Base-by-base conservation (phyloP, 1,140 invertebrate species). In the Hydropsyche tenuis region DNA sequence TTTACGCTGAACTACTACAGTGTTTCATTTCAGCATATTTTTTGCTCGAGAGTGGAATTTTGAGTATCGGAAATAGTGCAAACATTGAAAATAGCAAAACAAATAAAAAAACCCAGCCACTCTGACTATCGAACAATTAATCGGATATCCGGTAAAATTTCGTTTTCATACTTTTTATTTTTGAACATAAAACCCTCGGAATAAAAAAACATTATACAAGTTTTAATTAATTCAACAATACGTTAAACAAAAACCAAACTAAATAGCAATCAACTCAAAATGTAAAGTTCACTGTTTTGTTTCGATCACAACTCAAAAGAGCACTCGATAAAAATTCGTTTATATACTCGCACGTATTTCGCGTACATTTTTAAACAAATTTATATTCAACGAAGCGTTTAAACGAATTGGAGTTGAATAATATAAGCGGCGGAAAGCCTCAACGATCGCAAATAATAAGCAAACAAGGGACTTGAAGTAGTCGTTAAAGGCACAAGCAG, bases 401-500 rank as follows among this genome's bases (percentile, higher is more conserved):
- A 3, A 9, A 9, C 30, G 9, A 37, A 37, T 37, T 37, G 3
- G 30, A 37, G 3, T 37, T 9, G 30, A 37, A 37, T 37, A 37
- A 37, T 37, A 37, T 37, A 37, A 37, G 9, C 30, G 20, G 48
- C 20, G 48, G 48, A 53, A 16, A 20, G 20, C 20, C 20, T 53
- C 9, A 20, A 20, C 48, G 48, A 20, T 53, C 48, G 48, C 48
- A 9, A 18, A 53, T 53, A 53, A 53, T 53, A 53, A 53, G 48
- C 7, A 5, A 53, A 20, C 48, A 48, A 48, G 45, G 16, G 14
- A 27, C 56, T 60, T 60, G 56, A 25, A 60, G 56, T 60, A 60
- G 56, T 60, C 56, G 23, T 60, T 60, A 60, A 25, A 60, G 56
- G 56, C 20, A 20, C 48, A 20, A 60, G 56, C 56, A 25, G 56